A percentile compares a stretch with the other conserved stretches of the same genome.
These are phyloP conservation scores for Xiphorhynchus elegans DNA, from an alignment of 2,113 vertebrate species.

Conservation along the genomic window DNA sequence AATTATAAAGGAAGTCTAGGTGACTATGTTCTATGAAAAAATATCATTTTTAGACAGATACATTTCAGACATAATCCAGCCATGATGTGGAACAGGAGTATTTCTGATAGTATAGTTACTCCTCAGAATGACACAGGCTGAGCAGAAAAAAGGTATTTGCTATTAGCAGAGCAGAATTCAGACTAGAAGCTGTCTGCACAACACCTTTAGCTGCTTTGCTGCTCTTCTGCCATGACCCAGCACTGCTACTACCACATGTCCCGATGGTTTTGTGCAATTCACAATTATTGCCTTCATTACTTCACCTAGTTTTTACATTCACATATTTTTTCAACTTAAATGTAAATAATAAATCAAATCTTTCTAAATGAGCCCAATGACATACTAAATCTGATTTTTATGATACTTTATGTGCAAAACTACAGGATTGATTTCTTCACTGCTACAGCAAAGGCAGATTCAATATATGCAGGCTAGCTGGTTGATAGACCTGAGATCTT, in stretches of 20 bases:
- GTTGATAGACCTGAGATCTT: slow-evolving; percentile 34
- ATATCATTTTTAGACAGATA: not conserved
- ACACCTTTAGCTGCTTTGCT: not conserved
- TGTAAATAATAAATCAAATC: slow-evolving; percentile 27
- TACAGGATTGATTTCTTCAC: slow-evolving; percentile 22
- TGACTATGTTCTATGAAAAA: not conserved
- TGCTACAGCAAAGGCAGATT: slow-evolving; percentile 5
- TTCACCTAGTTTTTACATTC: not conserved
- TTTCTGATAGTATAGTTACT: not conserved
- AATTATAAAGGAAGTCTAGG: not conserved
- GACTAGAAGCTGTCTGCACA: not conserved
- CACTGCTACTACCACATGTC: fast-evolving
- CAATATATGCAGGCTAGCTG: slow-evolving; percentile 16
- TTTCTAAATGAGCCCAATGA: slow-evolving; percentile 36
- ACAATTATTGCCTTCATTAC: not conserved
- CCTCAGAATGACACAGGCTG: not conserved
- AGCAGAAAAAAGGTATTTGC: not conserved
- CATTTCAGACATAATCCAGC: not conserved
- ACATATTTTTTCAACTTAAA: not conserved
- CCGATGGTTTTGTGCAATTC: not conserved
- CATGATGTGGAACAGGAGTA: not conserved
- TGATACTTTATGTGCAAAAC: not conserved
- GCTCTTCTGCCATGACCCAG: not conserved
- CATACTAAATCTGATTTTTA: slow-evolving; percentile 34
- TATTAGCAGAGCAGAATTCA: not conserved